Base-by-base conservation (phyloP, 1,140 invertebrate species). In the Hylyphantes graminicola region DNA sequence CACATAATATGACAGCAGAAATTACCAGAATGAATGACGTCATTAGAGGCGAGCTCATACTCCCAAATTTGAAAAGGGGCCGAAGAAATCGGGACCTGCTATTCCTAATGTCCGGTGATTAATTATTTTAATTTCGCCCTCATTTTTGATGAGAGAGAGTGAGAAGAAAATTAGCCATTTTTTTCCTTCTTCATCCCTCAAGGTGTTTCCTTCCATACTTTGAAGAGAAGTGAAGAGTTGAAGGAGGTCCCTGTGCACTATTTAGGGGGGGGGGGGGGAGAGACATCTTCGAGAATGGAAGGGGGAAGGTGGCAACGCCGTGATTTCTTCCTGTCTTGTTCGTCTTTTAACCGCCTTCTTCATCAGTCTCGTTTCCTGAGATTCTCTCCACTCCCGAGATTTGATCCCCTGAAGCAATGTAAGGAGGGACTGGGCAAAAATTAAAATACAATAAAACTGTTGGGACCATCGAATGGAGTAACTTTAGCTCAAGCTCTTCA, bases 41-140 rank as follows among this genome's bases (percentile, higher is more conserved):
- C 80, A 83, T 83, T 83, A 83, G 80, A 83, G 54, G 59, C 55
- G 35, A 35, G 79, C 67, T 81, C 79, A 68, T 73, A 73, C 54
- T 35, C 35, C 35, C 35, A 35, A 35, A 35, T 35, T 35, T 35
- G 35, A 35, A 35, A 35, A 35, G 35, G 35, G 35, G 2, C 19
- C 53, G 48, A 51, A 83, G 80, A 74, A 83, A 83, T 83, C 80
- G 80, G 70, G 74, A 74, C 80, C 35, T 35, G 35, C 70, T 75
- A 74, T 83, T 83, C 80, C 80, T 83, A 83, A 83, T 83, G 80
- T 83, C 80, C 75, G 50, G 80, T 83, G 80, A 83, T 83, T 83
- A 83, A 83, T 83, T 83, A 83, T 83, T 83, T 83, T 83, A 83
- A 83, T 83, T 83, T 57, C 80, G n/a, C 61, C 57, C 21, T 59